Base-by-base conservation (phyloP, 2,113 vertebrate genomes). In the Limnothrissa miodon region DNA sequence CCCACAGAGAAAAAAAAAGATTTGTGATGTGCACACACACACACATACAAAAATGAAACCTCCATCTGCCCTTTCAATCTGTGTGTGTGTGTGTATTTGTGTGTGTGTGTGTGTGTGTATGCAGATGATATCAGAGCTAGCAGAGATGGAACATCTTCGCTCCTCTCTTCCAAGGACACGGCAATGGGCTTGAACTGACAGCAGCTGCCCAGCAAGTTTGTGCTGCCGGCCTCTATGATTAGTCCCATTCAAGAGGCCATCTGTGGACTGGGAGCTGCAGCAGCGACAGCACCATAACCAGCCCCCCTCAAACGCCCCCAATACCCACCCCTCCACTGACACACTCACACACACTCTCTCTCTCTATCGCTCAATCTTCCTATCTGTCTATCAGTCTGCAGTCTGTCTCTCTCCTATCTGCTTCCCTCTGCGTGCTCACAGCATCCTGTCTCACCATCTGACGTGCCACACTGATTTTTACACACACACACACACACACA, bases 231-330 rank as follows among this genome's bases (percentile, higher is more conserved):
- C 66, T 33, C 13, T 33, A 33, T 36, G 66, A 74, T 74, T 74
- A 74, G 10, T 74, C 25, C 66, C 29, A 74, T 74, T 74, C 66
- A 74, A 74, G 29, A 36, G 66, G 66, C 66, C 66, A 33, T 74
- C 66, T 74, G 66, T 74, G 66, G 25, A 74, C 33, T 74, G 13
- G 66, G 29, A 36, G 33, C 66, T 74, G 66, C 66, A 74, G 29
- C 15, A 4, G 59, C 80, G 78, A 9, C 51, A 23, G 2, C 45
- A 39, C 66, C 51, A 42, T n/a, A 45, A 44, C 51, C 62, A 33
- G 25, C 7, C 10, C 29, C 66, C 15, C 25, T 70, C n/a, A 29
- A 10, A 4, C 33, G n/a, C n/a, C n/a, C n/a, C n/a, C n/a, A n/a
- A n/a, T n/a, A n/a, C 33, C 33, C 33, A 15, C 17, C 29, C 4